These are phyloP conservation scores for Tribolium madens DNA, from an alignment of 1,140 invertebrate genomes.

Conservation along the genomic window DNA sequence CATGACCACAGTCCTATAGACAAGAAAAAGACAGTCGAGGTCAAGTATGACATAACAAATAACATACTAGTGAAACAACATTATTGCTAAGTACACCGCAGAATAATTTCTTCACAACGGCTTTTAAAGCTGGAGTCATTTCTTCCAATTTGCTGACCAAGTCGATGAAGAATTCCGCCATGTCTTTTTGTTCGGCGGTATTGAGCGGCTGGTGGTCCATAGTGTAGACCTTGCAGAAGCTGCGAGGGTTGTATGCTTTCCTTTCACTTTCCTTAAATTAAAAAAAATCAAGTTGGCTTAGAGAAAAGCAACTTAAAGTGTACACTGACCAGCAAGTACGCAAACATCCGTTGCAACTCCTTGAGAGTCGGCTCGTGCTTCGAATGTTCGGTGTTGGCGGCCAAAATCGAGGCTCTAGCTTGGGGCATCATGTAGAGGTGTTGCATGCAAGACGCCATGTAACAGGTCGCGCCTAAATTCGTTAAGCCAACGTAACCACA, in stretches of 20 bases:
- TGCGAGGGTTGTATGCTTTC: slow-evolving; percentile 94
- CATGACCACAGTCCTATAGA: slow-evolving; percentile 89
- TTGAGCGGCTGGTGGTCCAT: slow-evolving; percentile 97
- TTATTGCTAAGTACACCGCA: slow-evolving; percentile 95
- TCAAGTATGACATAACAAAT: neutral
- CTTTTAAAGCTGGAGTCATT: slow-evolving; percentile 92
- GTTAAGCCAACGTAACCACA: slow-evolving; percentile 95
- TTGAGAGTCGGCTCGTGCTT: slow-evolving; percentile 86
- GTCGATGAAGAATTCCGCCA: slow-evolving; percentile 98
- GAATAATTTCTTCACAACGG: slow-evolving; percentile 90
- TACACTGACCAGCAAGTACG: slow-evolving; percentile 81
- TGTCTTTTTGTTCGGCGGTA: slow-evolving; percentile 97
- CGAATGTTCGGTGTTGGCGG: slow-evolving; percentile 70
- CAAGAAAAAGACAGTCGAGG: neutral
- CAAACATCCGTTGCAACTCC: slow-evolving; percentile 95
- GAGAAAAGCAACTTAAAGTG: no score
- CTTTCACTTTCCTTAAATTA: slow-evolving; percentile 83
- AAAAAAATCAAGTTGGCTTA: no score
- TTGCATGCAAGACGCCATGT: slow-evolving; percentile 97
- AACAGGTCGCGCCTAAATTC: slow-evolving; percentile 95
- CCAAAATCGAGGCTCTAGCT: slow-evolving; percentile 84
- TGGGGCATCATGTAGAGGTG: slow-evolving; percentile 97
- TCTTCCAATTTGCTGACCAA: slow-evolving; percentile 95
- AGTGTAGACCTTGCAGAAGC: slow-evolving; percentile 96
- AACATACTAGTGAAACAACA: slow-evolving; percentile 85